Percentiles rank a stretch among this genome's conserved stretches.
phyloP scores from a whole-genome alignment of 2,113 vertebrate species.

The Platanista minor region DNA sequence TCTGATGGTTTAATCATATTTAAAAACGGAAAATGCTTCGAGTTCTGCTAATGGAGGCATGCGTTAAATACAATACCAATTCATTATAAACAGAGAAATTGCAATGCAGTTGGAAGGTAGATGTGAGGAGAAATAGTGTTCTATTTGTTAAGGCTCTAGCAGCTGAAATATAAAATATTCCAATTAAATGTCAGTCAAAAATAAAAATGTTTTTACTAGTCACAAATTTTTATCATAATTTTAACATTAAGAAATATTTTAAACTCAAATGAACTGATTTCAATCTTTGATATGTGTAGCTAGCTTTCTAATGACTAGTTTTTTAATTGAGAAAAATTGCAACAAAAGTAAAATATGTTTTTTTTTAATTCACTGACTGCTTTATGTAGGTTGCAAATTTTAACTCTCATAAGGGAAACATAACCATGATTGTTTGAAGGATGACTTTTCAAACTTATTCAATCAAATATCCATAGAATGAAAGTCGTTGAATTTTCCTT shows the following conservation, averaged over 20 bases:
- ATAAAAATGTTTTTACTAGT: background rate
- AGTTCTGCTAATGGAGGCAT: background rate
- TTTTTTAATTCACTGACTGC: background rate
- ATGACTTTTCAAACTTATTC: background rate
- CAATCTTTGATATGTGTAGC: background rate
- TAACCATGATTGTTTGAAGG: background rate
- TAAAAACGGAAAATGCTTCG: background rate
- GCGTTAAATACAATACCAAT: background rate
- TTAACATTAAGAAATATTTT: background rate
- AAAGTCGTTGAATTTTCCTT: background rate
- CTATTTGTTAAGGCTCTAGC: background rate
- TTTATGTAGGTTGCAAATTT: background rate
- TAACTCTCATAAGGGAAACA: slow-evolving; percentile 9
- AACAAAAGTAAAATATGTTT: background rate
- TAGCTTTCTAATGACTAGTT: background rate
- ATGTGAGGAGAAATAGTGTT: background rate
- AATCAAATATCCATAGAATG: background rate
- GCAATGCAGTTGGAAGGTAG: background rate
- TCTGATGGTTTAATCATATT: background rate
- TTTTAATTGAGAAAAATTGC: slow-evolving; percentile 36
- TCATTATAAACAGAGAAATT: background rate
- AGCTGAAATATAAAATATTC: background rate
- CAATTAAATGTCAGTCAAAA: background rate
- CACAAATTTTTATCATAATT: background rate
- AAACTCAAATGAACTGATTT: background rate